Evolutionary conservation across 1,140 invertebrate genomes (phyloP), one percentile per base, ranked within the genome.

Genomic region (Lasioglossum albipes): DNA sequence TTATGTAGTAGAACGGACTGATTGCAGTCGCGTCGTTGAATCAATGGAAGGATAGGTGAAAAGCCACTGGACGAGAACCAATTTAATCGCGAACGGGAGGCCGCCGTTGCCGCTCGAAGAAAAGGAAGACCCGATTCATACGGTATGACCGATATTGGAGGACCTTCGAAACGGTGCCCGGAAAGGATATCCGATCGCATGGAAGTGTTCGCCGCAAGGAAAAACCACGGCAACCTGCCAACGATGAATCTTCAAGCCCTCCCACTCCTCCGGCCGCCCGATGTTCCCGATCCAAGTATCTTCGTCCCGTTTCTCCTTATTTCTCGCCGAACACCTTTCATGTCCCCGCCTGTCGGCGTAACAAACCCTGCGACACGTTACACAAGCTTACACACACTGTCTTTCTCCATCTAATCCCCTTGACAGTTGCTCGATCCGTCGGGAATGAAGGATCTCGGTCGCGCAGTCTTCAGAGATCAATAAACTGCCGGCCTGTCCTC

Each of bases 221-320:
- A 85, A 85, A 75, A 69, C 66, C n/a, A 59, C 83, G 83, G 71
- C 74, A 85, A 75, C 20, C 82, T 82, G 83, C 80, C 81, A 83
- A 70, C 75, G 83, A 84, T 75, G 82, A 83, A 83, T 83, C 77
- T 83, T 75, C 78, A 36, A 27, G 27, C 27, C 27, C 27, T 27
- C 27, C 36, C 36, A 36, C 36, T 2, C 36, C 1, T 36, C 36
- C 3, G 27, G 27, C 41, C 54, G 27, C 27, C 41, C 36, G 52
- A 13, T 65, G 41, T 31, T 80, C 81, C 41, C 68, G 70, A 65
- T 49, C 45, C 75, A 5, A 36, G 70, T 64, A 45, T 66, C 66
- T 68, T 52, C 36, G 20, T 62, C 36, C 10, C 42, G 54, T 70
- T 49, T 65, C 65, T 70, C 49, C 74, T 41, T 70, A 72, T 66